These are phyloP conservation scores for Parnassius orleans DNA, from an alignment of 2,888 invertebrate species.

Conservation along the genomic window DNA sequence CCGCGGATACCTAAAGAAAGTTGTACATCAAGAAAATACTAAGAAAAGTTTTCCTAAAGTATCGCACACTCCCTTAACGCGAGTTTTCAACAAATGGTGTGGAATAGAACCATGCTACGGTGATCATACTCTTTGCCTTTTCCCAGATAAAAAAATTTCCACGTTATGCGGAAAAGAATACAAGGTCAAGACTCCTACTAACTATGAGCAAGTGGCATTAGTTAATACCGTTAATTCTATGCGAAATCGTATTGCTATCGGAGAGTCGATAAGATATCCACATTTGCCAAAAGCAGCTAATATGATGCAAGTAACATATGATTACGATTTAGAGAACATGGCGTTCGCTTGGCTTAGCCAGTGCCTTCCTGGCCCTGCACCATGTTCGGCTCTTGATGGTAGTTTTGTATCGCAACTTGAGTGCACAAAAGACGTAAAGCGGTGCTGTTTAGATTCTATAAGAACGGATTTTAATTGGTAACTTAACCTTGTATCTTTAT, in stretches of 20 bases:
- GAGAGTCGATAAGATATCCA: conserved; percentile 46
- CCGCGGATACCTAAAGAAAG: conserved; percentile 47
- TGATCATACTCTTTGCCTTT: conserved; percentile 71
- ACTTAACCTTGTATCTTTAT: conserved; percentile 2
- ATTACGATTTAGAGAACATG: conserved; percentile 64
- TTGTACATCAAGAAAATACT: conserved; percentile 37
- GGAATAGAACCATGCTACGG: conserved; percentile 61
- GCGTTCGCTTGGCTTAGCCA: conserved; percentile 63
- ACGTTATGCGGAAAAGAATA: conserved; percentile 52
- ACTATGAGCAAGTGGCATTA: conserved; percentile 51
- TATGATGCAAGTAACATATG: conserved; percentile 69
- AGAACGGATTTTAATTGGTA: conserved; percentile 49
- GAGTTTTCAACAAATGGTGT: conserved; percentile 62
- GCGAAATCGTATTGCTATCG: conserved; percentile 65
- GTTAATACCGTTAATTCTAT: conserved; percentile 67
- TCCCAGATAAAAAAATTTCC: conserved; percentile 44
- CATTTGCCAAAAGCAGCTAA: conserved; percentile 64
- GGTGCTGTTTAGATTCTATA: conserved; percentile 51
- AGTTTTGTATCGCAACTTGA: conserved; percentile 61
- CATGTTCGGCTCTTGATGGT: conserved; percentile 62
- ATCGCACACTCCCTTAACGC: conserved; percentile 16
- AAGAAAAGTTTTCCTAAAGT: conserved; percentile 27
- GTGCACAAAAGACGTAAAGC: conserved; percentile 59
- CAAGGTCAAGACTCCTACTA: conserved; percentile 45
- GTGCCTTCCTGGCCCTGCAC: conserved; percentile 65